A percentile compares a stretch with the other conserved stretches of the same genome.
Conservation (phyloP, 2,797 vertebrate species). For the Lagorchestes hirsutus region DNA sequence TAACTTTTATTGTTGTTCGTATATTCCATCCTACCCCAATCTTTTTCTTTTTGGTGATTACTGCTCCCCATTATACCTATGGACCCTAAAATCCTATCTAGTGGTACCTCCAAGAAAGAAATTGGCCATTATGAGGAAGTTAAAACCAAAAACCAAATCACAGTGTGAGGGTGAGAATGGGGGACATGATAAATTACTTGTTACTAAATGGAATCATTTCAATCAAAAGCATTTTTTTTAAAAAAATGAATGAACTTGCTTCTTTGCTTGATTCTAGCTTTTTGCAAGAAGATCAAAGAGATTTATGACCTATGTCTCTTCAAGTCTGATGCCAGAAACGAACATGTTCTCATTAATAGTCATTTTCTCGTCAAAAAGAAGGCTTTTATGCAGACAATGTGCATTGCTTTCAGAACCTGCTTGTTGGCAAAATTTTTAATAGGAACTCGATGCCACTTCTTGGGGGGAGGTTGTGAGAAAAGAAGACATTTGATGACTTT, state of each 20-base stretch:
- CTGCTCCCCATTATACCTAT: constrained; percentile 61
- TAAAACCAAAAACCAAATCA: constrained; percentile 73
- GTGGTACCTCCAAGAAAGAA: constrained; percentile 24
- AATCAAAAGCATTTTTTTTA: constrained; percentile 79
- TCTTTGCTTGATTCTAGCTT: constrained; percentile 81
- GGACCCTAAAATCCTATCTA: constrained; percentile 66
- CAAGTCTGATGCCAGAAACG: constrained; percentile 81
- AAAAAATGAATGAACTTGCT: constrained; percentile 74
- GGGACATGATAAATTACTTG: constrained; percentile 83
- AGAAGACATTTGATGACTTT: constrained; percentile 60
- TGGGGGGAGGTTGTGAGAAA: not conserved
- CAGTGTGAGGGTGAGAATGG: constrained; percentile 55
- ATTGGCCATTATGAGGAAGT: constrained; percentile 70
- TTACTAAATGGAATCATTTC: constrained; percentile 85
- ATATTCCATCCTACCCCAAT: not conserved
- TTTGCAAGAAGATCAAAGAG: constrained; percentile 85
- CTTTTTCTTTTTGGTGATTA: constrained; percentile 70
- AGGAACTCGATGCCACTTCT: constrained; percentile 63
- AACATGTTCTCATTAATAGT: constrained; percentile 88
- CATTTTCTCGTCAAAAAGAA: constrained; percentile 85
- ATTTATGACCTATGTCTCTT: constrained; percentile 88
- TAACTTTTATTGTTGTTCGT: constrained; percentile 80
- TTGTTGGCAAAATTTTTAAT: constrained; percentile 81
- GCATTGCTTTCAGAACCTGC: constrained; percentile 79
- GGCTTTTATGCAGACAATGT: constrained; percentile 85